These are phyloP conservation scores for Beris chalybata DNA, from an alignment of 2,888 invertebrate species.

Conservation along the genomic window DNA sequence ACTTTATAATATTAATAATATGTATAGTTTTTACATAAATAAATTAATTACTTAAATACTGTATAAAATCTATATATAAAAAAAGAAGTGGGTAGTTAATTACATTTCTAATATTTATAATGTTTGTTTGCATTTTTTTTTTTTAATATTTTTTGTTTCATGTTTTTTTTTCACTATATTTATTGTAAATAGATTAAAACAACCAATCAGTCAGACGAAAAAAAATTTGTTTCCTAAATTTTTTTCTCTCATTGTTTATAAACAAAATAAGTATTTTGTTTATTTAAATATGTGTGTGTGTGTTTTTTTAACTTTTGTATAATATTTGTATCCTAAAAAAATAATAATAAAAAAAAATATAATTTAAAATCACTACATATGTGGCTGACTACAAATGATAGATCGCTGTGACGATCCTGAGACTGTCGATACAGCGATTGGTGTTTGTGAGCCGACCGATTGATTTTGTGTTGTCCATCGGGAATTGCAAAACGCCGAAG, in stretches of 20 bases:
- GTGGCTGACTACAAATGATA: slow-evolving; percentile 54
- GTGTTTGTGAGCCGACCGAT: slow-evolving; percentile 35
- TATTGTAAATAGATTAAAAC: slow-evolving; percentile 24
- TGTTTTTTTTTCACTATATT: slow-evolving; percentile 14
- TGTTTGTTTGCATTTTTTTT: slow-evolving; percentile 1
- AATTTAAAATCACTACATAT: slow-evolving; percentile 50
- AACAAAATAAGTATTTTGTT: background rate
- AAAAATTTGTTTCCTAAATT: slow-evolving; percentile 11
- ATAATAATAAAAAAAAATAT: slow-evolving; percentile 21
- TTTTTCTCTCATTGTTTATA: background rate
- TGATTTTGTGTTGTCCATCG: slow-evolving; percentile 49
- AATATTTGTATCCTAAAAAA: too few species aligned
- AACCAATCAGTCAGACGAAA: slow-evolving; percentile 30
- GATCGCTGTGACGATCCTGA: slow-evolving; percentile 44
- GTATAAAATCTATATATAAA: slow-evolving; percentile 23
- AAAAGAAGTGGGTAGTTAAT: background rate
- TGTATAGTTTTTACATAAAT: slow-evolving; percentile 21
- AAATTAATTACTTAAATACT: slow-evolving; percentile 29
- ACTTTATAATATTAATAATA: slow-evolving; percentile 1
- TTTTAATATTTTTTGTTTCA: background rate
- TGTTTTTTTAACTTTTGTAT: slow-evolving; percentile 15
- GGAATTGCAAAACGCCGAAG: slow-evolving; percentile 47
- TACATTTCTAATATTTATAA: slow-evolving; percentile 1
- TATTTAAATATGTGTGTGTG: background rate
- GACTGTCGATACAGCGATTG: slow-evolving; percentile 41